Evolutionary conservation across 35 echinoderm and acorn worm species (phyloP).

Genomic region (Lytechinus pictus): DNA sequence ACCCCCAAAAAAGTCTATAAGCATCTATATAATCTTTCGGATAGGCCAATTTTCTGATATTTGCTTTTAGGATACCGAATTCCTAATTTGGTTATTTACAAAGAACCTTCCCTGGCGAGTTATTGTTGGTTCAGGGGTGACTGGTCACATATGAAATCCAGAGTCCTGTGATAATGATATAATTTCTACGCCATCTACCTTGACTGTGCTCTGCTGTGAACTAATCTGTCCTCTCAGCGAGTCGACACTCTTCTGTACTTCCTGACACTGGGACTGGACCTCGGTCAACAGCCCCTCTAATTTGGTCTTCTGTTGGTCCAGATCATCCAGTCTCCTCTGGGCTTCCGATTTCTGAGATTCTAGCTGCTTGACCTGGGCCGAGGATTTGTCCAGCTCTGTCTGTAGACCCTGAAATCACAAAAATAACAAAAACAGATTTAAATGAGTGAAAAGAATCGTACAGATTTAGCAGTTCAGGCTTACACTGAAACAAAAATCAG

Average conservation of each 20-base stretch:
- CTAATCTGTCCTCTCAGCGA: conserved; percentile 69
- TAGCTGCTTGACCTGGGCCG: conserved; percentile 79
- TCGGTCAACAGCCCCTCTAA: conserved; percentile 82
- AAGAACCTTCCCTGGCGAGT: no score
- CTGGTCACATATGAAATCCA: no score
- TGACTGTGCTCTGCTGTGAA: conserved; percentile 82
- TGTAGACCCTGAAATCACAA: conserved; percentile 70
- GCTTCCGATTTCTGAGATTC: conserved; percentile 90
- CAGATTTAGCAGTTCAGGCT: no score
- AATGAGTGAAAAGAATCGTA: no score
- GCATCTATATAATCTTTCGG: no score
- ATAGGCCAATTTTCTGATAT: no score
- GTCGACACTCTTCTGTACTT: conserved; percentile 74
- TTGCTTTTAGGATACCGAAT: no score
- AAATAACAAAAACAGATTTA: neutral
- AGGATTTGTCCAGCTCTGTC: conserved; percentile 83
- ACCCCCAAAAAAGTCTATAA: no score
- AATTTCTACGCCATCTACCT: conserved; percentile 48
- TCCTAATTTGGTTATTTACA: no score
- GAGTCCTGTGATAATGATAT: no score
- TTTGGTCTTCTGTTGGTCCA: conserved; percentile 88
- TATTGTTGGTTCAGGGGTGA: no score
- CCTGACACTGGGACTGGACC: conserved; percentile 80
- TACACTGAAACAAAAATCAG: no score
- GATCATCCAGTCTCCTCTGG: conserved; percentile 86